Percentiles rank a stretch among this genome's conserved stretches.
Evolutionary conservation across 2,113 vertebrate genomes (phyloP).

Genomic region (Antechinus flavipes): DNA sequence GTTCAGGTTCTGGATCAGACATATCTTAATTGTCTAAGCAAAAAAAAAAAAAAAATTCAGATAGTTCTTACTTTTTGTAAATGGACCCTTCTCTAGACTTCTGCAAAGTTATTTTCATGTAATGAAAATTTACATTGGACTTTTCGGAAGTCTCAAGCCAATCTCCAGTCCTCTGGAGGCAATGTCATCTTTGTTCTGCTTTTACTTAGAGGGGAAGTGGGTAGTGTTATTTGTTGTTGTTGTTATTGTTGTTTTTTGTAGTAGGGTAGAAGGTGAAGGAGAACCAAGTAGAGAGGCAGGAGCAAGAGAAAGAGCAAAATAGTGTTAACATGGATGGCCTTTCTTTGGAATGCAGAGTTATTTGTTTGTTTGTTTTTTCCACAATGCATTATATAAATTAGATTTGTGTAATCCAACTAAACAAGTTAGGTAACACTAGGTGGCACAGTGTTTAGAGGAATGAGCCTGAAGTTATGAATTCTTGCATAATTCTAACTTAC

Average conservation of each 20-base stretch:
- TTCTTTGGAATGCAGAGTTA: neutral
- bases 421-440: no score
- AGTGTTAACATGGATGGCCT: neutral
- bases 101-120: neutral
- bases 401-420: neutral
- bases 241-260: neutral
- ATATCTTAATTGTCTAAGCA: neutral
- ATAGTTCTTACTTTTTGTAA: neutral
- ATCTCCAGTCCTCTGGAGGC: neutral
- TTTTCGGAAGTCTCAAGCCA: neutral
- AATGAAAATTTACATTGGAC: neutral
- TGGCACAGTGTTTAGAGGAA: no score
- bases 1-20: neutral
- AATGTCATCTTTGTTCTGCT: neutral
- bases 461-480: no score
- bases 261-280: neutral
- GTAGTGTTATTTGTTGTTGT: neutral
- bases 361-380: neutral
- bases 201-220: neutral
- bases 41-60: neutral
- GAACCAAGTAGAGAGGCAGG: neutral
- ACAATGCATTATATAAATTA: neutral
- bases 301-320: neutral
- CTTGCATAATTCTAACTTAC: no score
- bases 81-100: neutral